Conservation (phyloP, 2,888 invertebrate genomes). For the Diadegma fenestrale region DNA sequence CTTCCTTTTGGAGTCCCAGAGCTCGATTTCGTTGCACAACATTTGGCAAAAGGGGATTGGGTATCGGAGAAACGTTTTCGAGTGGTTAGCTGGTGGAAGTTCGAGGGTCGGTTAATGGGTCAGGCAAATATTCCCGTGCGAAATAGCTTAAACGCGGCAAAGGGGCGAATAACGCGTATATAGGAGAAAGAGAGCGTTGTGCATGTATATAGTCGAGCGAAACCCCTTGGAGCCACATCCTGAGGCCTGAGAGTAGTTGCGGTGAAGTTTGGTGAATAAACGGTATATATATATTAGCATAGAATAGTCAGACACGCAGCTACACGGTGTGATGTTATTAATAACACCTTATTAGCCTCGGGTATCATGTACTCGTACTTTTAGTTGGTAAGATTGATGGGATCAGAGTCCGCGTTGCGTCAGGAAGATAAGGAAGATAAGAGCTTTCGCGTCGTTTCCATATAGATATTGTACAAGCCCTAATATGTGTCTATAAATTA, state of each 20-base stretch:
- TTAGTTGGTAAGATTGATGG: conserved; percentile 74
- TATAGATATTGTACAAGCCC: not conserved
- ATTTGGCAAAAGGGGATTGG: not conserved
- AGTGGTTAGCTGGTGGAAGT: conserved; percentile 6
- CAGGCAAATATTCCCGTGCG: conserved; percentile 61
- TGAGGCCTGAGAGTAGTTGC: conserved; percentile 45
- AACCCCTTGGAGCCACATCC: conserved; percentile 31
- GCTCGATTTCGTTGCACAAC: too few relatives aligned
- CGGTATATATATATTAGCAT: conserved; percentile 30
- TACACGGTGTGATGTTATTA: conserved; percentile 76
- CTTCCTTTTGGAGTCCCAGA: too few relatives aligned
- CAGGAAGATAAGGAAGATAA: conserved; percentile 50
- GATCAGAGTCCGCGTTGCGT: conserved; percentile 73
- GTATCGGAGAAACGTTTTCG: not conserved
- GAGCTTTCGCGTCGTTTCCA: conserved; percentile 24
- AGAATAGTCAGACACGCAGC: conserved; percentile 69
- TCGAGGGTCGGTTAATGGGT: conserved; percentile 60
- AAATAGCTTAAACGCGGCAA: conserved; percentile 54
- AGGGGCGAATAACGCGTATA: conserved; percentile 58
- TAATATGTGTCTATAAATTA: conserved; percentile 6
- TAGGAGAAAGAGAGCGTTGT: conserved; percentile 35
- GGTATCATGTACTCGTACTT: conserved; percentile 67
- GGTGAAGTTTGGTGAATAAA: conserved; percentile 44
- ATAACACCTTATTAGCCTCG: conserved; percentile 79
- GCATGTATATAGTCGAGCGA: not conserved